Base-by-base conservation (phyloP, 2,888 invertebrate genomes). In the Agriopis leucophaearia region DNA sequence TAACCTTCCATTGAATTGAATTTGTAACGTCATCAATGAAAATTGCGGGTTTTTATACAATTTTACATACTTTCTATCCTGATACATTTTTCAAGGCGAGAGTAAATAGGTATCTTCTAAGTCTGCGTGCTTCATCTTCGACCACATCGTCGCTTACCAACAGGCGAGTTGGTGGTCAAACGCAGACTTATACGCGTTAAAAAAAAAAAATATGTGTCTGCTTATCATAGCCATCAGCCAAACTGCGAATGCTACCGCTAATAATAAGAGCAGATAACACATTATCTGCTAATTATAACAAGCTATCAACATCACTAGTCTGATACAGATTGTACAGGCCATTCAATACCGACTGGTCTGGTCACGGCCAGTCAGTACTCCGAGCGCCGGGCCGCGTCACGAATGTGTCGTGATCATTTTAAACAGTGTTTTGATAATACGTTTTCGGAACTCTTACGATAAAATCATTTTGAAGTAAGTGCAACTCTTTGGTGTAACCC, bases 341-440 rank as follows among this genome's bases (percentile, higher is more conserved):
- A 59, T 47, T 15, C 47, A 10, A 48, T n/a, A 27, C 42, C 8
- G 27, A 27, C 42, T 12, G 27, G 18, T 8, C 52, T 64, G 48
- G 69, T 66, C 73, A 68, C 56, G 73, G 71, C 36, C 69, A 66
- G 50, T 69, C 64, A 66, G 65, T 66, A 47, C 47, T 42, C 52
- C 38, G 15, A 40, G 42, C 47, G 50, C 54, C 67, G 62, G 67
- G 38, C 35, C 16, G 48, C 8, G 27, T 8, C 15, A 8, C 51
- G 50, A 12, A 15, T 57, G 68, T 61, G 60, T 44, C 6, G 15
- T 51, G 13, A 50, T n/a, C 45, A 51, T 50, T 48, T 54, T 45
- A n/a, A 16, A 50, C 59, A 10, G 50, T 60, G 65, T 54, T 54
- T 38, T 54, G 40, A 15, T 35, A 44, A 16, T 15, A 60, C 52